Evolutionary conservation across 2,113 vertebrate species (phyloP).

Genomic region (Leptocoma aspasia): DNA sequence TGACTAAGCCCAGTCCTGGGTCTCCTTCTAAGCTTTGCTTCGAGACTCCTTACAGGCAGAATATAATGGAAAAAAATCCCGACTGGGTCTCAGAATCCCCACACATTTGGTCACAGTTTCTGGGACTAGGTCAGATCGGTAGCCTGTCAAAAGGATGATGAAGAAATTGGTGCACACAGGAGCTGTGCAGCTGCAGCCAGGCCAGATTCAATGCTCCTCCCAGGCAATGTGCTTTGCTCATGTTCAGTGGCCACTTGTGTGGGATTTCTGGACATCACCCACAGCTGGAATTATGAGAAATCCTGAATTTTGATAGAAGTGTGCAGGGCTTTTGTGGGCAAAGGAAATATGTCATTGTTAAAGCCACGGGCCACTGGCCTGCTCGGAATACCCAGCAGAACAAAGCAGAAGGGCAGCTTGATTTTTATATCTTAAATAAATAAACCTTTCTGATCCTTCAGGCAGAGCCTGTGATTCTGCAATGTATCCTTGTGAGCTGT

Average conservation of each 20-base stretch:
- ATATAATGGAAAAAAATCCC: not conserved
- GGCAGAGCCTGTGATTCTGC: not conserved
- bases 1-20: not conserved
- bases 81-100: not conserved
- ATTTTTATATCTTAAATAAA: slow-evolving; percentile 29
- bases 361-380: not conserved
- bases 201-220: not conserved
- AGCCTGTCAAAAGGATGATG: not conserved
- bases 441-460: slow-evolving; percentile 35
- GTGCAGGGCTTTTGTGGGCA: not conserved
- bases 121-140: not conserved
- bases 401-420: not conserved
- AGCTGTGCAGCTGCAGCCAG: not conserved
- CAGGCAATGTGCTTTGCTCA: not conserved
- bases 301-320: not conserved
- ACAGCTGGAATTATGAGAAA: not conserved
- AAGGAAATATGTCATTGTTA: not conserved
- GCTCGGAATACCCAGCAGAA: not conserved
- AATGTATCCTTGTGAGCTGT: not conserved
- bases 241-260: not conserved
- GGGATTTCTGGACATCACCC: not conserved
- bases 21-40: not conserved
- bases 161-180: not conserved
- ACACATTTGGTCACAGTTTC: not conserved
- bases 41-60: not conserved